phyloP scores from a whole-genome alignment of 2,888 invertebrate species.

The Pheosia gnoma region DNA sequence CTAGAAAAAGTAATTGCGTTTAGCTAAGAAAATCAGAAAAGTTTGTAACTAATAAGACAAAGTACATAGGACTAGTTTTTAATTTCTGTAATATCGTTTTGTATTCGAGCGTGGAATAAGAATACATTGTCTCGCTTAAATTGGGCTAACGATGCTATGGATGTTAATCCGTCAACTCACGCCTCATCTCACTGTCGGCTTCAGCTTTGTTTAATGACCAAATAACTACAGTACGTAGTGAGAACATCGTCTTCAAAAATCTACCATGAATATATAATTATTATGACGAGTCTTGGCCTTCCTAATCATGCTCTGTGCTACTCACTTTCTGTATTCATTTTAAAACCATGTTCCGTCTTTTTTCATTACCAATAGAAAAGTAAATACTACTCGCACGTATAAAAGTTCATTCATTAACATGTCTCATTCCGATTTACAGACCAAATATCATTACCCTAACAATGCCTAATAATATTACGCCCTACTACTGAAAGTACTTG shows the following conservation, averaged over 20 bases:
- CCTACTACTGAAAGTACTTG: too few species aligned
- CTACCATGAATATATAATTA: not conserved
- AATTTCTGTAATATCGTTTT: not conserved
- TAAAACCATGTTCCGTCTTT: too few species aligned
- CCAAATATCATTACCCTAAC: too few species aligned
- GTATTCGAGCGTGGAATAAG: conserved; percentile 9
- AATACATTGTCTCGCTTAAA: conserved; percentile 32
- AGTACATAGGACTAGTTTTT: not conserved
- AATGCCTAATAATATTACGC: too few species aligned
- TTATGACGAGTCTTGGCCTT: too few species aligned
- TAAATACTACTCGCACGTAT: too few species aligned
- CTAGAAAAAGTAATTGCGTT: not conserved
- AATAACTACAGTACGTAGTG: conserved; percentile 23
- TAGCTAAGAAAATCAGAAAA: not conserved
- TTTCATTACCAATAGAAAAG: too few species aligned
- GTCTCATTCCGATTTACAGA: too few species aligned
- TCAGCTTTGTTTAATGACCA: conserved; percentile 43
- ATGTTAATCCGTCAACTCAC: conserved; percentile 53
- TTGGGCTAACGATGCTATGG: conserved; percentile 37
- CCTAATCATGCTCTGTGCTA: too few species aligned
- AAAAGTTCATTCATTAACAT: too few species aligned
- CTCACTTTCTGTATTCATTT: too few species aligned
- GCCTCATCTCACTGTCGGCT: conserved; percentile 47
- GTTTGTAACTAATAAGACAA: not conserved
- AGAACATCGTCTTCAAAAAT: not conserved